phyloP scores from a whole-genome alignment of 1,140 invertebrate genomes.

The Homalodisca vitripennis region DNA sequence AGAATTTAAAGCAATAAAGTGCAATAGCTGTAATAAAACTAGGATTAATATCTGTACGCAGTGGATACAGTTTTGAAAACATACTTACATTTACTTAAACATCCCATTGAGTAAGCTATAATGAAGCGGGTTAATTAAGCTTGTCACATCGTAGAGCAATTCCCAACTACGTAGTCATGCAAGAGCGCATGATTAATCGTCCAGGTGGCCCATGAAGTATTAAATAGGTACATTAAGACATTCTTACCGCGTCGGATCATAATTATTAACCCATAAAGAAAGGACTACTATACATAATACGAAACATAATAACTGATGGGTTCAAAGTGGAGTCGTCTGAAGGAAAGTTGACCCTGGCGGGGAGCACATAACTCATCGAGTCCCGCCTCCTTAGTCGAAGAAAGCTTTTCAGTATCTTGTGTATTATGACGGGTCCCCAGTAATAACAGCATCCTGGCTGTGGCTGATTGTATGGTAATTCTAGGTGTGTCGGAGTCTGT shows the following conservation, averaged over 20 bases:
- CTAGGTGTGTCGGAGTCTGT: not conserved
- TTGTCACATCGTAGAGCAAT: too few species aligned
- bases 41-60: too few species aligned
- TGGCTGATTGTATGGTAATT: not conserved
- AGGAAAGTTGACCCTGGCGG: not conserved
- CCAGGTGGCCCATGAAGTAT: too few species aligned
- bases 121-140: too few species aligned
- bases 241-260: not conserved
- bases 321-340: not conserved
- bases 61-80: too few species aligned
- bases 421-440: not conserved
- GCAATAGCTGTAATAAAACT: too few species aligned
- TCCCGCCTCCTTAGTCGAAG: not conserved
- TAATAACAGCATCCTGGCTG: not conserved
- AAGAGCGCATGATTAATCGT: too few species aligned
- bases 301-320: not conserved
- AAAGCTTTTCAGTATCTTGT: not conserved
- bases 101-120: too few species aligned
- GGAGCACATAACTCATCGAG: not conserved
- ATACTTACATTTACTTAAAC: too few species aligned
- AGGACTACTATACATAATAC: not conserved
- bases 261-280: conserved; percentile 5
- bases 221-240: too few species aligned
- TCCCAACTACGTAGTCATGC: too few species aligned
- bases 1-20: too few species aligned